Base-by-base conservation (phyloP, 1,140 invertebrate species). In the Euura saliciscinereae region DNA sequence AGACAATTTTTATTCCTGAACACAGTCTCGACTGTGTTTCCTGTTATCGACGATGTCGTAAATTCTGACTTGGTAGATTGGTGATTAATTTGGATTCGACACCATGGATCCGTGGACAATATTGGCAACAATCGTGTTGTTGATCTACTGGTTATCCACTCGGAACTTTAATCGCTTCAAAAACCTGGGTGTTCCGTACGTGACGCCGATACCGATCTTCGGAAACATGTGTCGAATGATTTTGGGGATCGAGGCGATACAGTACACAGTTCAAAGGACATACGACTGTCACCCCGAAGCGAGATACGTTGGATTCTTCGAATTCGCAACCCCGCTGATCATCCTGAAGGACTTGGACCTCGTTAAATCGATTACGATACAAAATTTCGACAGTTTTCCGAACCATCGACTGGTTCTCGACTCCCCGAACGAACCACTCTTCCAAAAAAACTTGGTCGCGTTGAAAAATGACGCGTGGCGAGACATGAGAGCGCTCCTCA, bases 311-410 rank as follows among this genome's bases (percentile, higher is more conserved):
- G 90, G 89, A 3, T 82, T 86, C 28, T 90, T 83, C 68, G 87
- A 91, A 70, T 86, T 91, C 43, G 67, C 82, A 0, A 84, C 81
- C 4, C 91, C 90, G 0, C 78, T 87, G 6, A 77, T 92, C 10
- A 71, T 92, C 6, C 75, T 93, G 0, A 86, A 87, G 46, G 91
- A 93, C 79, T 88, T 88, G 0, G 89, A 92, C 46, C 59, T 91
- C 2, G 89, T 92, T 6, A 91, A 90, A 76, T 80, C 82, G 65
- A 87, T 92, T 6, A 86, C 88, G 0, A 84, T 93, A 0, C 92
- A 91, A 79, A 90, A 93, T 74, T 93, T 93, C 74, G 90, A 93
- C 11, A 80, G 90, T 79, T 93, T 93, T 75, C 79, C 86, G 0
- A 88, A 92, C 75, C 89, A 90, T 66, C 81, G 81, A 6, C 71